Evolutionary conservation across 30 jellyfish, hydroid and myxozoan genomes (phyloP).

Genomic region (Pseudorhiza aurosa): DNA sequence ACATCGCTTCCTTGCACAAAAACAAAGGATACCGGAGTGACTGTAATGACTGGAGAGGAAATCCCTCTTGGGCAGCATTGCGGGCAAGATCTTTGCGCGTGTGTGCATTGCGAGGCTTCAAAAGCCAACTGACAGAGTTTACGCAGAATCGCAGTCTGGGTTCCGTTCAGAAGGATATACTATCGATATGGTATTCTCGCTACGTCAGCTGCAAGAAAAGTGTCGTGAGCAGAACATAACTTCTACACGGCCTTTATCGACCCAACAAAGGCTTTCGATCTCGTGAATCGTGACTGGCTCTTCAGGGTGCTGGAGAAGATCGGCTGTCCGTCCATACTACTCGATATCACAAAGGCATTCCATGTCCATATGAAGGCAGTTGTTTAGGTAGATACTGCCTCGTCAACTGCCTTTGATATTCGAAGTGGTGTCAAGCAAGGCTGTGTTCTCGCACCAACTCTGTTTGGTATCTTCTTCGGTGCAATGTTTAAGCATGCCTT

Average conservation of each 20-base stretch:
- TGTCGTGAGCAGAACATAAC: conserved; percentile 7
- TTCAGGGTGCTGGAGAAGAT: neutral
- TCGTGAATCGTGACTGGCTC: conserved; percentile 19
- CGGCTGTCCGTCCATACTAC: conserved; percentile 11
- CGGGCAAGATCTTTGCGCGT: conserved; percentile 25
- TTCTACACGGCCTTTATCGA: conserved; percentile 26
- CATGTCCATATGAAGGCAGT: conserved; percentile 38
- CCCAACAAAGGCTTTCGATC: conserved; percentile 31
- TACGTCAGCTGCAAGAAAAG: conserved; percentile 38
- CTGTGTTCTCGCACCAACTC: conserved; percentile 24
- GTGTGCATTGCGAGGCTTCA: neutral
- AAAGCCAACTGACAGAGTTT: neutral
- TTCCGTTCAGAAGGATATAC: conserved; percentile 29
- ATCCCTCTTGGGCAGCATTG: conserved; percentile 27
- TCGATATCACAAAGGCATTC: conserved; percentile 2
- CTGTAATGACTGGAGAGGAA: conserved; percentile 24
- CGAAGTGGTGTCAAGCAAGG: conserved; percentile 26
- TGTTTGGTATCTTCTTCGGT: conserved; percentile 22
- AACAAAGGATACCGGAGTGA: conserved; percentile 26
- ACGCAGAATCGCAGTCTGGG: conserved; percentile 51
- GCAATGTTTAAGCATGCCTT: conserved; percentile 5
- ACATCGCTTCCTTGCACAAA: neutral
- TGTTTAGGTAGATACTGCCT: neutral
- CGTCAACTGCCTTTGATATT: neutral
- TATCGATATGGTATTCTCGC: conserved; percentile 38